Evolutionary conservation across 2,888 invertebrate genomes (phyloP), one percentile per base, ranked within the genome.

Genomic region (Nineta flava): DNA sequence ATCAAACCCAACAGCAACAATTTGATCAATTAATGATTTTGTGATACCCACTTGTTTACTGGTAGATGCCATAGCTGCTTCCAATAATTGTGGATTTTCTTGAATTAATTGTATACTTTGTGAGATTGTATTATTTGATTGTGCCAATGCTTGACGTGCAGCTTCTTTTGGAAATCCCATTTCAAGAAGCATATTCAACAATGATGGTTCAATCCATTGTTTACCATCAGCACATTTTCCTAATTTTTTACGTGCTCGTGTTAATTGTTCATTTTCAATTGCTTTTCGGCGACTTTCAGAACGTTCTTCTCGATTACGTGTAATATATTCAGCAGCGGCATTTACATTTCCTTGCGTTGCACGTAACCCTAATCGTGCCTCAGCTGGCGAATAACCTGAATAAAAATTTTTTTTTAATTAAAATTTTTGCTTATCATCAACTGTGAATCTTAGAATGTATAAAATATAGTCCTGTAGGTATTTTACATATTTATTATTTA

Each of bases 301-400:
- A 48, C 77, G 60, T 62, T 73, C 74, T 51, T 71, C 68, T 46
- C 71, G 65, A 42, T 71, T 66, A 46, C 75, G 72, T 13, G 74
- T 73, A 45, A 87, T 81, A 58, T 76, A 78, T 56, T 75, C 73
- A 19, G 84, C 77, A 1, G 86, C 83, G 5, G 61, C 60, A 52
- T 76, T 73, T 1, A 80, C 61, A 59, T 78, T 70, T 2, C 79
- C 79, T 32, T 65, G 63, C 42, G 72, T 70, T 1, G 77, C 76
- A 51, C 83, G 69, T 53, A 88, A 67, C 0, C 80, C 86, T 17
- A 81, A 65, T n/a, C 86, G 72, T 1, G 86, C 80, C 59, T 84
- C 85, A 3, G 71, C 69, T 0, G 71, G 62, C 0, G 76, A 72
- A 68, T 81, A 87, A 15, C 26, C 26, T 26, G 26, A 84, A 84